A percentile compares a stretch with the other conserved stretches of the same genome.
These are phyloP conservation scores for Cottoperca gobio DNA, from an alignment of 2,797 vertebrate genomes.

Conservation along the genomic window DNA sequence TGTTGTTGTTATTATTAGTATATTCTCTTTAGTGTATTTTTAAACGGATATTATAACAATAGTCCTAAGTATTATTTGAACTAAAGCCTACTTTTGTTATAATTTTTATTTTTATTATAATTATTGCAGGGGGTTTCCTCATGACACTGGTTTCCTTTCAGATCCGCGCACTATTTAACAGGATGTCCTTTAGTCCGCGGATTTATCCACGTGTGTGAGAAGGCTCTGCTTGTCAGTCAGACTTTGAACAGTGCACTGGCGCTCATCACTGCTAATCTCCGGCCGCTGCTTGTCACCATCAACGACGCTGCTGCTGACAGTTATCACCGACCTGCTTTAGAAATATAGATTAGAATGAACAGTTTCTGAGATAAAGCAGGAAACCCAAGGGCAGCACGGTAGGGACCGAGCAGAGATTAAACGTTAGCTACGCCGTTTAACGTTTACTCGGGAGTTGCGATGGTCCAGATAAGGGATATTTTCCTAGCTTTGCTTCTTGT, in stretches of 20 bases:
- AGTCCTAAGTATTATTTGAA: neutral
- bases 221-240: conserved; percentile 83
- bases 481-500: conserved; percentile 77
- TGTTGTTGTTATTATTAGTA: neutral
- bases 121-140: conserved; percentile 7
- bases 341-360: conserved; percentile 68
- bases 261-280: conserved; percentile 76
- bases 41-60: neutral
- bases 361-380: conserved; percentile 40
- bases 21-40: neutral
- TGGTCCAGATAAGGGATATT: conserved; percentile 79
- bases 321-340: conserved; percentile 45
- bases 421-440: conserved; percentile 63
- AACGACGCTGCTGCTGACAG: conserved; percentile 49
- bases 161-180: conserved; percentile 75
- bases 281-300: conserved; percentile 54
- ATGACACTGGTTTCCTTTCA: conserved; percentile 12
- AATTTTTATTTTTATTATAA: neutral
- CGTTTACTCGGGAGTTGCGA: conserved; percentile 77
- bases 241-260: conserved; percentile 84
- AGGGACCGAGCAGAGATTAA: conserved; percentile 55
- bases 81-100: neutral
- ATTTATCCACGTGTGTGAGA: conserved; percentile 70
- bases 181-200: conserved; percentile 57
- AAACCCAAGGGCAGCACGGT: conserved; percentile 36